Conservation (phyloP, 2,888 invertebrate genomes). For the Pseudococcus jackbeardsleyi region DNA sequence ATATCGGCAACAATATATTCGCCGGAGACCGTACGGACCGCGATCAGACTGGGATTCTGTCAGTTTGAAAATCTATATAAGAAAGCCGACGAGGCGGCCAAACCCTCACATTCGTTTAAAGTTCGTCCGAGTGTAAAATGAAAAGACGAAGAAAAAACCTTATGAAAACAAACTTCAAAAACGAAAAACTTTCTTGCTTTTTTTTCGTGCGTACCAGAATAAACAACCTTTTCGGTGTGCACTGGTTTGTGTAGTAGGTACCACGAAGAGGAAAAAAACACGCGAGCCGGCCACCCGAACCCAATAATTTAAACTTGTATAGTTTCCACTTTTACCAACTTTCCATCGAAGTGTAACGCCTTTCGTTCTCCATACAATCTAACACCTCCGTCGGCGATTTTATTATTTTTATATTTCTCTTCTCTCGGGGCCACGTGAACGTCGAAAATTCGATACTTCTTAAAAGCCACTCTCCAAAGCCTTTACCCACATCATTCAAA, state of each 20-base stretch:
- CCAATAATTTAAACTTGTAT: slow-evolving; percentile 4
- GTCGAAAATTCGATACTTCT: slow-evolving; percentile 8
- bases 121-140: slow-evolving; percentile 42
- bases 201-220: neutral
- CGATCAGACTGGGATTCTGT: slow-evolving; percentile 19
- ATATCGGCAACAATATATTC: slow-evolving; percentile 20
- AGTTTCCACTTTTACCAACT: neutral
- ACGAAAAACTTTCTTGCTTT: slow-evolving; percentile 6
- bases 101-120: slow-evolving; percentile 33
- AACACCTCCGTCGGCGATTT: neutral
- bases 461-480: neutral
- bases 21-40: neutral
- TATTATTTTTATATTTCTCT: neutral
- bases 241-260: slow-evolving; percentile 3
- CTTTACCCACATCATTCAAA: neutral
- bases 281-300: neutral
- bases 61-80: slow-evolving; percentile 21
- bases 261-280: neutral
- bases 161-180: slow-evolving; percentile 34
- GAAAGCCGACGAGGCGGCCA: neutral
- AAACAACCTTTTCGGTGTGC: slow-evolving; percentile 22
- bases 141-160: neutral
- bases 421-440: neutral
- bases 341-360: neutral
- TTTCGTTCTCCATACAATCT: neutral